Base-by-base conservation (phyloP, 1,140 invertebrate genomes). In the Drosophila saltans region DNA sequence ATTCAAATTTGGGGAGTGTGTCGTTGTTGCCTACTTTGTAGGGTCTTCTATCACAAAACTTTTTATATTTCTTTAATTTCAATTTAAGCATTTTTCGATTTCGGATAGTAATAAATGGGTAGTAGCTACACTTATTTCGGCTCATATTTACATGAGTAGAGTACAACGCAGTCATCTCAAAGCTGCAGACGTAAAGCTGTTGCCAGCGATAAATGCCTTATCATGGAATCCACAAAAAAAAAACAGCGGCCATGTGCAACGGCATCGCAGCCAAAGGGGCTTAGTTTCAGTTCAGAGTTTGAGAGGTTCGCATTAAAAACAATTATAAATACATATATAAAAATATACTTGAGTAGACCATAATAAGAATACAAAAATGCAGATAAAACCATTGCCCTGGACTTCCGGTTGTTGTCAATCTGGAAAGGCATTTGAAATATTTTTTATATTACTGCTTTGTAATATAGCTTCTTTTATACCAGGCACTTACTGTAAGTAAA, bases 331-430 rank as follows among this genome's bases (percentile, higher is more conserved):
- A 66, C 16, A 16, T 16, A 16, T 39, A 36, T n/a, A 8, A 39
- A 28, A 65, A 33, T 78, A 62, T 77, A 80, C 69, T 80, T 73
- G 63, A 76, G 11, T 43, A 39, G 56, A 62, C 16, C 6, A 52
- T 3, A 6, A 26, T 52, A 26, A n/a, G 21, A 10, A 43, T 7
- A 30, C 28, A 61, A 81, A 36, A 75, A 89, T 81, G 84, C 64
- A 81, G 84, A 89, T 89, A 89, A 86, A 79, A 69, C 26, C 61
- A 21, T 43, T 48, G 56, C 67, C 70, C 76, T 84, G 40, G 58
- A 72, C 69, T 78, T 89, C 84, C 84, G 85, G 84, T 65, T 75
- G 69, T 65, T 58, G 43, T 61, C 66, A 78, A 60, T 61, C 64
- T 24, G 65, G 36, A 61, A 36, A 55, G 55, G 45, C 64, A 30